phyloP scores from a whole-genome alignment of 2,888 invertebrate genomes.

The Drosophila infuscata region DNA sequence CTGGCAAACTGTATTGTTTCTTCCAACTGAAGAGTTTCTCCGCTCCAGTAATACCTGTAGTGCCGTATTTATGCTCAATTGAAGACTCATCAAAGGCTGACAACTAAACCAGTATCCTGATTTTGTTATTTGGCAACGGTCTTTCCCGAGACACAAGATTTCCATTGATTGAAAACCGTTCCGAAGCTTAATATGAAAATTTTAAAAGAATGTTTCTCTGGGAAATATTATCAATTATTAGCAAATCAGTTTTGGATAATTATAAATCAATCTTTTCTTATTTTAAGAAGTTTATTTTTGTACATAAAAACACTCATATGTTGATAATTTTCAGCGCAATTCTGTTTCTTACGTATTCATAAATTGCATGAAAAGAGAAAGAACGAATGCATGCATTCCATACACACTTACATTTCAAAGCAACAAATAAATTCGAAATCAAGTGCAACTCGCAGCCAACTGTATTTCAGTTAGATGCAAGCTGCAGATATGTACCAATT shows the following conservation, averaged over 20 bases:
- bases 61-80: not conserved
- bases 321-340: not conserved
- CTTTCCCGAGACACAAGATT: not conserved
- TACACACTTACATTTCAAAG: not conserved
- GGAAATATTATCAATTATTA: not conserved
- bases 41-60: not conserved
- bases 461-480: not conserved
- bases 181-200: too few relatives aligned
- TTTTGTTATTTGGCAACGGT: not conserved
- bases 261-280: not conserved
- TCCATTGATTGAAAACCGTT: not conserved
- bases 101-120: not conserved
- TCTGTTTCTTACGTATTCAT: not conserved
- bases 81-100: not conserved
- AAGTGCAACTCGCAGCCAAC: not conserved
- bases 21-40: not conserved
- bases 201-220: too few relatives aligned
- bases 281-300: not conserved
- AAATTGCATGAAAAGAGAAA: not conserved
- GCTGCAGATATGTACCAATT: slow-evolving; percentile 2
- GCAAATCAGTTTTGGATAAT: not conserved
- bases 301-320: not conserved
- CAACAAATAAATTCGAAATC: not conserved
- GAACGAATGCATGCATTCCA: not conserved
- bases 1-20: not conserved